Conservation (phyloP, 2,113 vertebrate genomes). For the Tetraodon nigroviridis region DNA sequence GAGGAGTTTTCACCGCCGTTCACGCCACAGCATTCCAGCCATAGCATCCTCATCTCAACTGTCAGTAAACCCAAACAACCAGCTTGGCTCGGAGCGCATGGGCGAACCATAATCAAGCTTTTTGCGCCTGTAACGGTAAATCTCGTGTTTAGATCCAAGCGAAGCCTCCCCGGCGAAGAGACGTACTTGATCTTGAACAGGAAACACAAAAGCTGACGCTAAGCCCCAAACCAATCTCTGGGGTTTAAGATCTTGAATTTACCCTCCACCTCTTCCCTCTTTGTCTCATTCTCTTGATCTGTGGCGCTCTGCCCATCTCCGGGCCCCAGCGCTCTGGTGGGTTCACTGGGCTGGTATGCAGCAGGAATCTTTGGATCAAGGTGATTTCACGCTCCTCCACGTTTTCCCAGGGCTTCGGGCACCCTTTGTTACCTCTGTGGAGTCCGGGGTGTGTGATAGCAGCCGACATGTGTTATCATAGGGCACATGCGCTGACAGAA, state of each 20-base stretch:
- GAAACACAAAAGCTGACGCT: constrained; percentile 55
- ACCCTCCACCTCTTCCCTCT: constrained; percentile 37
- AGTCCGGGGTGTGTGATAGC: constrained; percentile 65
- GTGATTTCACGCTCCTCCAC: constrained; percentile 81
- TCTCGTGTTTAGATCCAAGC: constrained; percentile 56
- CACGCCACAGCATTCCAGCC: constrained; percentile 69
- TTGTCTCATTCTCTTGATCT: constrained; percentile 57
- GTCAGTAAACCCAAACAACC: constrained; percentile 66
- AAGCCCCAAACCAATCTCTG: constrained; percentile 46
- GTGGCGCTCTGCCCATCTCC: constrained; percentile 62
- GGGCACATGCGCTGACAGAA: constrained; percentile 67
- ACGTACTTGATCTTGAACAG: constrained; percentile 47
- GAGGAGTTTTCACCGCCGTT: constrained; percentile 61
- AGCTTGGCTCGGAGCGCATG: constrained; percentile 52
- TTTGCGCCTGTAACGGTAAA: constrained; percentile 49
- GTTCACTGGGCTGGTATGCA: constrained; percentile 77
- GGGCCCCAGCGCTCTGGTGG: constrained; percentile 70
- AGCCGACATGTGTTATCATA: constrained; percentile 75
- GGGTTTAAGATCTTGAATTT: constrained; percentile 56
- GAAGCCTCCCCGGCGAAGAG: constrained; percentile 49
- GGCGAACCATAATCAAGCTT: constrained; percentile 65
- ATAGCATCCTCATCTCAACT: constrained; percentile 65
- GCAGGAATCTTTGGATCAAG: constrained; percentile 82
- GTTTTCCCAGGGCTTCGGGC: constrained; percentile 77
- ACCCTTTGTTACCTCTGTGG: constrained; percentile 76